These are phyloP conservation scores for Tenualosa thibaudeaui DNA, from an alignment of 2,797 vertebrate species.

Conservation along the genomic window DNA sequence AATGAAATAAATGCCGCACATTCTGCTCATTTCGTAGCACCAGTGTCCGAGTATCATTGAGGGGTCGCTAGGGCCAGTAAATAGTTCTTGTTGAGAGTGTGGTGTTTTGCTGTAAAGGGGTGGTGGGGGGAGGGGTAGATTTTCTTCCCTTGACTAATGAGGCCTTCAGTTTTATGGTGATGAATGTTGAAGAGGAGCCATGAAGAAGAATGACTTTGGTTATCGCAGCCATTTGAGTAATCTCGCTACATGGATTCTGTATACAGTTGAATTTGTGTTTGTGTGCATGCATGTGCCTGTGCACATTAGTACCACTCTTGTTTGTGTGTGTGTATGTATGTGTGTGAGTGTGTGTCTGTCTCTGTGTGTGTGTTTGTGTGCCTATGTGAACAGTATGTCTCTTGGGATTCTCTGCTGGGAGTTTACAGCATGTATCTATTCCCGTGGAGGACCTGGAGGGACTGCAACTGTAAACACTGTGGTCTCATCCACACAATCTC, in stretches of 20 bases:
- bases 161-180: background rate
- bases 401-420: background rate
- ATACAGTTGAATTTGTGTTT: background rate
- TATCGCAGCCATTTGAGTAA: background rate
- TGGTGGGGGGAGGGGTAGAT: background rate
- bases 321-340: background rate
- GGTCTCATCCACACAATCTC: background rate
- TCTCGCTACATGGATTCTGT: background rate
- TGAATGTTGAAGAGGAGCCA: background rate
- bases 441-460: background rate
- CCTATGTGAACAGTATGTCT: background rate
- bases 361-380: background rate
- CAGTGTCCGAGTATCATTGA: background rate
- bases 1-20: background rate
- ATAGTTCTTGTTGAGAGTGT: background rate
- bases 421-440: background rate
- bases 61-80: background rate
- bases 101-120: background rate
- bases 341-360: background rate
- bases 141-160: conserved; percentile 2
- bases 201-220: background rate
- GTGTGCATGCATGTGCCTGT: background rate
- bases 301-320: too few relatives aligned
- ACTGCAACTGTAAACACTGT: background rate
- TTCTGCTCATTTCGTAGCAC: background rate